These are phyloP conservation scores for Corythornis madagascariensis DNA, from an alignment of 2,113 vertebrate species.

Conservation along the genomic window DNA sequence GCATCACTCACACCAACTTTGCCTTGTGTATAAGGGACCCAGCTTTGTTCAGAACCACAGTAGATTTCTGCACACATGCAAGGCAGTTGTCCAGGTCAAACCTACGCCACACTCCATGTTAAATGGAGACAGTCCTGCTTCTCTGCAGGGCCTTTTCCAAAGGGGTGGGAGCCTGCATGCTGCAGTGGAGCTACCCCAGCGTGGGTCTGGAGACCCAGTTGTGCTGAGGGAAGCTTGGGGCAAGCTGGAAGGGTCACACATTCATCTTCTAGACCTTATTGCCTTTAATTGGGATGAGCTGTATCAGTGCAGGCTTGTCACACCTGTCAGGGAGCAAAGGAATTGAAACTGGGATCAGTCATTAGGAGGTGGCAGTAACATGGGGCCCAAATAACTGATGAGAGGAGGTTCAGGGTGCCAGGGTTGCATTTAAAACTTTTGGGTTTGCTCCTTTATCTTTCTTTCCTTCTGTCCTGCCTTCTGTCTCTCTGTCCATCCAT, in stretches of 20 bases:
- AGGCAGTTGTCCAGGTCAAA: background rate
- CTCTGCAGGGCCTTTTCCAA: background rate
- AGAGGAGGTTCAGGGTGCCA: background rate
- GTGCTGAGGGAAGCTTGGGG: background rate
- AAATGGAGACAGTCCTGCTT: background rate
- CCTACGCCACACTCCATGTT: background rate
- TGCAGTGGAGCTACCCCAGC: rapidly evolving
- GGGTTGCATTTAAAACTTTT: background rate
- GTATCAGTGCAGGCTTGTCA: background rate
- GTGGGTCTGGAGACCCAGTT: background rate
- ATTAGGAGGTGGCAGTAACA: background rate
- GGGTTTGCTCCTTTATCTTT: background rate
- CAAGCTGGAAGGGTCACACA: background rate
- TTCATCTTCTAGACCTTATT: background rate
- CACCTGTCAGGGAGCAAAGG: background rate
- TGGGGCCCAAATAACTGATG: background rate
- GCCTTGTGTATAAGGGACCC: rapidly evolving
- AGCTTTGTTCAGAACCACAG: background rate
- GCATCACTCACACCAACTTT: background rate
- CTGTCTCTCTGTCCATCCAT: background rate
- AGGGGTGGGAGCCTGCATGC: background rate
- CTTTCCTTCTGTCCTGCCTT: background rate
- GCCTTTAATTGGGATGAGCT: background rate
- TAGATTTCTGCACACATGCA: background rate
- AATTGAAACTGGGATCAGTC: background rate